phyloP scores from a whole-genome alignment of 2,797 vertebrate genomes.

The Liparis tanakae region DNA sequence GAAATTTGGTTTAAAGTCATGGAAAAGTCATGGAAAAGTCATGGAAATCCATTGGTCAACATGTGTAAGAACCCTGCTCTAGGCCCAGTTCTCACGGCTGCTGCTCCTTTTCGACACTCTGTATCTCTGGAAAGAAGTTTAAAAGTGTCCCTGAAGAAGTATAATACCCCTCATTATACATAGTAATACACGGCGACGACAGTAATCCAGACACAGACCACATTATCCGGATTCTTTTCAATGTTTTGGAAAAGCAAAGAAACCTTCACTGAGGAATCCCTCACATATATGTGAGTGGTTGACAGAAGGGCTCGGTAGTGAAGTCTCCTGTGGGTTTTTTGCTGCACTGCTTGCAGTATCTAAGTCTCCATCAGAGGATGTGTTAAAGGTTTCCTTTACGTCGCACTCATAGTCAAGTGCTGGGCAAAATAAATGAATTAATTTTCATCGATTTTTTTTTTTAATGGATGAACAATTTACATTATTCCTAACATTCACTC shows the following conservation, averaged over 20 bases:
- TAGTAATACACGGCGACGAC: neutral
- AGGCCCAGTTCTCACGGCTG: neutral
- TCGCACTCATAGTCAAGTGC: constrained; percentile 9
- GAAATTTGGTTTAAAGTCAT: no score
- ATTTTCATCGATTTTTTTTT: neutral
- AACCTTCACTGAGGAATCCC: neutral
- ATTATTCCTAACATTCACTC: neutral
- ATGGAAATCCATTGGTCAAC: no score
- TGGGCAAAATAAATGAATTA: neutral
- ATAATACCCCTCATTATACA: neutral
- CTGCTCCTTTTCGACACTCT: neutral
- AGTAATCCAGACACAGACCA: neutral
- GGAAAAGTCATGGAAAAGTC: no score
- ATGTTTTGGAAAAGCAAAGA: neutral
- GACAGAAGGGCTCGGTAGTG: neutral
- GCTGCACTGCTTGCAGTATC: neutral
- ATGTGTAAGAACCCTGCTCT: no score
- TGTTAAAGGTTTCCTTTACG: neutral
- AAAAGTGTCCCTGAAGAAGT: neutral
- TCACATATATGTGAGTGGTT: constrained; percentile 6
- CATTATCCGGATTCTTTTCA: neutral
- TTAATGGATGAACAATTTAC: neutral
- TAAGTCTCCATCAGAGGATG: neutral
- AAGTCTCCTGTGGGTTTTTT: constrained; percentile 3
- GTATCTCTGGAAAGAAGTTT: neutral